Percentiles rank a stretch among this genome's conserved stretches.
phyloP scores from a whole-genome alignment of 2,797 vertebrate genomes.

The Gastrophryne carolinensis region DNA sequence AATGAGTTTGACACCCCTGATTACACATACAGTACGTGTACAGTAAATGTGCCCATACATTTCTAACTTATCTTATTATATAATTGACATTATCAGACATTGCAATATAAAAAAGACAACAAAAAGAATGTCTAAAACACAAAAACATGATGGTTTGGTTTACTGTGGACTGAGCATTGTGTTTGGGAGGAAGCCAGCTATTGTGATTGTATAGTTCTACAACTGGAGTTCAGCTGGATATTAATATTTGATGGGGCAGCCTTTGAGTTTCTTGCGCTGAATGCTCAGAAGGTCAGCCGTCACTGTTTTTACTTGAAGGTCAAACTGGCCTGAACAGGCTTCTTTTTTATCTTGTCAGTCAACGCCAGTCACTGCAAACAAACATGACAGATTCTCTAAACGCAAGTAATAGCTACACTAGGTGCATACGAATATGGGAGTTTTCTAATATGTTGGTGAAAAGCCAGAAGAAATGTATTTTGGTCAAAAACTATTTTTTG shows the following conservation, averaged over 20 bases:
- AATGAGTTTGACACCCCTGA: too few relatives aligned
- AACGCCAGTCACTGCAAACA: slow-evolving; percentile 43
- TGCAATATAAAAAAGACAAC: background rate
- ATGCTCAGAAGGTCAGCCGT: slow-evolving; percentile 46
- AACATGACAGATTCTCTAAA: slow-evolving; percentile 46
- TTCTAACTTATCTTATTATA: too few relatives aligned
- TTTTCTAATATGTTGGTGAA: background rate
- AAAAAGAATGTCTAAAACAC: background rate
- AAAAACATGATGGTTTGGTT: background rate
- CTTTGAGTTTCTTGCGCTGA: slow-evolving; percentile 43
- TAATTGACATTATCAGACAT: background rate
- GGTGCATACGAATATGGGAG: slow-evolving; percentile 28
- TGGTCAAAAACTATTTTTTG: background rate
- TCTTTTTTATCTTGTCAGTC: slow-evolving; percentile 50
- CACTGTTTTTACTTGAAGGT: slow-evolving; percentile 51
- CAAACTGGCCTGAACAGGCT: slow-evolving; percentile 47
- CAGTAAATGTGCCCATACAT: too few relatives aligned
- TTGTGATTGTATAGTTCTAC: slow-evolving; percentile 11
- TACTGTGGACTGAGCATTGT: slow-evolving; percentile 25
- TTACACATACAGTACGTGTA: too few relatives aligned
- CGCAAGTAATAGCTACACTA: slow-evolving; percentile 1
- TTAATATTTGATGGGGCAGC: slow-evolving; percentile 44
- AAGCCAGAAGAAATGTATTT: background rate
- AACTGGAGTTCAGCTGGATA: slow-evolving; percentile 19
- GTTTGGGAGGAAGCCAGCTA: slow-evolving; percentile 1